Percentiles rank a stretch among this genome's conserved stretches.
Evolutionary conservation across 2,113 vertebrate species (phyloP).

Genomic region (Cyanoderma ruficeps): DNA sequence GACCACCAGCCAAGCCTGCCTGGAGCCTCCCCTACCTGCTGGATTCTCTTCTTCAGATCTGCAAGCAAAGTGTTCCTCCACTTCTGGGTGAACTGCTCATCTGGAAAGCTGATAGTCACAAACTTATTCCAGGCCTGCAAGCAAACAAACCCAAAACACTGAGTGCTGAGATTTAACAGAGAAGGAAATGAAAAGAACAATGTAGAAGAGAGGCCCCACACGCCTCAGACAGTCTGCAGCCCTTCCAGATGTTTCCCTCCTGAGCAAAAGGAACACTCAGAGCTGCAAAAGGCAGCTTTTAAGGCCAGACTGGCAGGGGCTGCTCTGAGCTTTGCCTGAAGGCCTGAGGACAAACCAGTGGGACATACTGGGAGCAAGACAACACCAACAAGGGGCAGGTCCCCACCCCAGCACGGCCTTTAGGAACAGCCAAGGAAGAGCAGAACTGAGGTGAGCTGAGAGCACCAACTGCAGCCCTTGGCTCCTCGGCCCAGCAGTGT

Average conservation of each 20-base stretch:
- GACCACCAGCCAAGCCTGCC: neutral
- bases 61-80: conserved; percentile 78
- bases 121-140: conserved; percentile 83
- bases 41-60: conserved; percentile 82
- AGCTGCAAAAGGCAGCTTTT: neutral
- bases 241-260: neutral
- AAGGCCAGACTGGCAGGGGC: neutral
- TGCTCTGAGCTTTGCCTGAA: neutral
- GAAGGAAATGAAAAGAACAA: neutral
- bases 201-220: neutral
- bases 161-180: neutral
- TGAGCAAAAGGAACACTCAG: neutral
- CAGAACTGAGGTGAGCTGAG: neutral
- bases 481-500: neutral
- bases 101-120: conserved; percentile 77
- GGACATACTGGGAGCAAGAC: neutral
- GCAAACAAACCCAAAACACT: neutral
- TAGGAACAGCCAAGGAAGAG: neutral
- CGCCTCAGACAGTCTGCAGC: neutral
- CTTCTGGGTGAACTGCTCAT: conserved; percentile 44
- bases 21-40: conserved; percentile 69
- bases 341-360: neutral
- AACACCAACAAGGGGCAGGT: neutral
- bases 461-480: neutral
- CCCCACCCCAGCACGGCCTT: neutral